Percentiles rank a stretch among this genome's conserved stretches.
Conservation (phyloP, 1,140 invertebrate species). For the Drepana arcuata region DNA sequence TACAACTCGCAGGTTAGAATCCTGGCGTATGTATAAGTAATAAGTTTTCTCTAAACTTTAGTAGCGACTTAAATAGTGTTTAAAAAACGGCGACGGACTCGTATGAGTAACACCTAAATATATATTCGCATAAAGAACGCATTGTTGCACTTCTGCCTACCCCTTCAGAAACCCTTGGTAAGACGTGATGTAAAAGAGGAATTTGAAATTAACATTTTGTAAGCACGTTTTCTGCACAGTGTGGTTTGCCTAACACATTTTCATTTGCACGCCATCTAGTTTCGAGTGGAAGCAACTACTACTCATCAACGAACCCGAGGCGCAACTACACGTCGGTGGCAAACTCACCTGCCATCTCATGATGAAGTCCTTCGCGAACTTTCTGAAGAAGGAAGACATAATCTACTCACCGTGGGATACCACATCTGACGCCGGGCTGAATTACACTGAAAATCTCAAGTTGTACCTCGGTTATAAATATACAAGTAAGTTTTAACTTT, state of each 20-base stretch:
- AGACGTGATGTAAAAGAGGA: no score
- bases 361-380: constrained; percentile 78
- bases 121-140: no score
- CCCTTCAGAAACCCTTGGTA: no score
- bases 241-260: constrained; percentile 34
- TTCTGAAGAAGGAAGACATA: constrained; percentile 72
- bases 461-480: constrained; percentile 64
- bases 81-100: no score
- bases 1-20: no score
- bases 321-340: constrained; percentile 76
- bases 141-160: no score
- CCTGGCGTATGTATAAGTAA: no score
- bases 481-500: constrained; percentile 70
- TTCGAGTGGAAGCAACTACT: constrained; percentile 80
- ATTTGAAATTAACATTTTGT: constrained; percentile 7
- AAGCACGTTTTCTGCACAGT: constrained; percentile 15
- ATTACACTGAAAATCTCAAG: constrained; percentile 64
- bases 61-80: no score
- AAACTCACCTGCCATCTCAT: constrained; percentile 78
- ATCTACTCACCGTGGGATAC: constrained; percentile 70
- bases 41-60: no score
- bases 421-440: constrained; percentile 72
- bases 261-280: constrained; percentile 70
- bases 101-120: no score
- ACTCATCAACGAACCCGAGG: constrained; percentile 80